Conservation (phyloP, 2,888 invertebrate species). For the Globia sparganii region DNA sequence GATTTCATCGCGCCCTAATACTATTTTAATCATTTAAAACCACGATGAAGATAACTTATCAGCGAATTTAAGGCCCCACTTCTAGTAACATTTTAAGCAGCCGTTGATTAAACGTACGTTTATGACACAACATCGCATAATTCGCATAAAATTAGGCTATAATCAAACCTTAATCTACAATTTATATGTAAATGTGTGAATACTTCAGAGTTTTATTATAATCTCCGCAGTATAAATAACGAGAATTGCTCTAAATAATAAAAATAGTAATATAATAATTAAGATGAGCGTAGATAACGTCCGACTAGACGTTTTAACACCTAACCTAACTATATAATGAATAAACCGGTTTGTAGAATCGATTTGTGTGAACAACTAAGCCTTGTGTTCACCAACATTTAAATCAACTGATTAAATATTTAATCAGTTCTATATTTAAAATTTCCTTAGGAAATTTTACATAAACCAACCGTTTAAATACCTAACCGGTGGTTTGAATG, state of each 20-base stretch:
- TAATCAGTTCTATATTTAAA: too few relatives aligned
- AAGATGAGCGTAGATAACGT: slow-evolving; percentile 49
- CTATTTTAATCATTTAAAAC: slow-evolving; percentile 36
- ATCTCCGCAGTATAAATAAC: slow-evolving; percentile 41
- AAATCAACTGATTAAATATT: too few relatives aligned
- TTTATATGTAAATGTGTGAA: slow-evolving; percentile 63
- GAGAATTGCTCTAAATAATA: slow-evolving; percentile 48
- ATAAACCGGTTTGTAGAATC: slow-evolving; percentile 54
- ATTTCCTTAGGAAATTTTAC: too few relatives aligned
- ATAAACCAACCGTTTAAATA: too few relatives aligned
- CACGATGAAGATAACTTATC: slow-evolving; percentile 45
- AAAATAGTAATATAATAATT: slow-evolving; percentile 60
- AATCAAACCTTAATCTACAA: slow-evolving; percentile 57
- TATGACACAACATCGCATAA: slow-evolving; percentile 45
- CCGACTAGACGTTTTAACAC: slow-evolving; percentile 34
- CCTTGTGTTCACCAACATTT: too few relatives aligned
- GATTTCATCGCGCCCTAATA: slow-evolving; percentile 39
- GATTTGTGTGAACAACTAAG: slow-evolving; percentile 18
- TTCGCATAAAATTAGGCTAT: slow-evolving; percentile 44
- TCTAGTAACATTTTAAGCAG: slow-evolving; percentile 21
- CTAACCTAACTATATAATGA: slow-evolving; percentile 37
- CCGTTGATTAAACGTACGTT: slow-evolving; percentile 39
- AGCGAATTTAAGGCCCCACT: slow-evolving; percentile 28
- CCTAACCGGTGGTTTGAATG: too few relatives aligned
- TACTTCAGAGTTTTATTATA: slow-evolving; percentile 50